phyloP scores from a whole-genome alignment of 2,113 vertebrate species.

The Seriola aureovittata region DNA sequence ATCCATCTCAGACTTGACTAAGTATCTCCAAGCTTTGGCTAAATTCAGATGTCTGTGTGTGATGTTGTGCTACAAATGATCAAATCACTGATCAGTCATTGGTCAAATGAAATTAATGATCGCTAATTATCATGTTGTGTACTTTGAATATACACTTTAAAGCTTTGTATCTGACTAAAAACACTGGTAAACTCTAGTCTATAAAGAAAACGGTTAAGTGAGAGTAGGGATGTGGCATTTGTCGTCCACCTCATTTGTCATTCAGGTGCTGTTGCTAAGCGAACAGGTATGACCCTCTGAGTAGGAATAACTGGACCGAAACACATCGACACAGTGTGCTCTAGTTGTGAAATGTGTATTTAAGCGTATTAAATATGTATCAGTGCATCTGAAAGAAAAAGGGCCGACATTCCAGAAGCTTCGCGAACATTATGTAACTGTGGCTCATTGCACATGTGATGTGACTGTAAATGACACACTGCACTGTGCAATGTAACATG shows the following conservation, averaged over 20 bases:
- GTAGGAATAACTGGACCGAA: conserved; percentile 26
- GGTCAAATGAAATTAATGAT: not conserved
- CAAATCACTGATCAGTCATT: not conserved
- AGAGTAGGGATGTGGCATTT: not conserved
- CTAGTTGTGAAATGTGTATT: conserved; percentile 27
- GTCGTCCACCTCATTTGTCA: conserved; percentile 20
- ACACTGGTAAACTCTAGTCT: not conserved
- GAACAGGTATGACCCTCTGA: conserved; percentile 9
- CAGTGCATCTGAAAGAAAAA: conserved; percentile 43
- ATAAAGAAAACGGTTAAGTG: not conserved
- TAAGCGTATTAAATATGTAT: conserved; percentile 23
- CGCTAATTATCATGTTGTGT: not conserved
- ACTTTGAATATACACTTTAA: not conserved
- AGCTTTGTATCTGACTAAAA: not conserved
- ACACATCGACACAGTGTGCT: conserved; percentile 23
- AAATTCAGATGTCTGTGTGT: too few species aligned
- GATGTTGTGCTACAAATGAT: too few species aligned
- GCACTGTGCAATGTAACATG: conserved; percentile 22
- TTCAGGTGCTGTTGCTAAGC: conserved; percentile 25
- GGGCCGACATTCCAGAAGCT: conserved; percentile 17
- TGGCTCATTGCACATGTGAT: conserved; percentile 19
- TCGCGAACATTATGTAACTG: conserved; percentile 35
- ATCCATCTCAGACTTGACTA: conserved; percentile 28
- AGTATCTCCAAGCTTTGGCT: conserved; percentile 8
- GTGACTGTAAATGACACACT: conserved; percentile 25